Evolutionary conservation across 2,113 vertebrate genomes (phyloP), one percentile per base, ranked within the genome.

Genomic region (Eolophus roseicapilla): DNA sequence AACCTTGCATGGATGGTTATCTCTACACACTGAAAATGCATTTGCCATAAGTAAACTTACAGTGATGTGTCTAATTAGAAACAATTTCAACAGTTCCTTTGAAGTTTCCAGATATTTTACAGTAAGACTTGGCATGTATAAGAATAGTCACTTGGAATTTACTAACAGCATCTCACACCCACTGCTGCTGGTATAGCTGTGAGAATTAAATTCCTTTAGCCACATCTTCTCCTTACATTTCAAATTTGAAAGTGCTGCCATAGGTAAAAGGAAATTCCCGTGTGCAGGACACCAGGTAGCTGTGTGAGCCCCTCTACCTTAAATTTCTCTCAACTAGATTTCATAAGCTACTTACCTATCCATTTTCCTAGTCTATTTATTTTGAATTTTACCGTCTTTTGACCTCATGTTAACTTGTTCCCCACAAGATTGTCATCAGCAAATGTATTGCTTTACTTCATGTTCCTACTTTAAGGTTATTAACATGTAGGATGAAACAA

Each of bases 71-170:
- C 57, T 86, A 62, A 77, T 86, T 82, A 83, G 73, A 62, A 96
- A 69, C 47, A 52, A 93, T 75, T 93, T 82, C 75, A 82, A 60
- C 29, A 76, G 52, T 70, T 87, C 78, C 49, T 91, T 89, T 93
- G 88, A 96, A 88, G 77, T 67, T 85, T 86, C 94, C 69, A 93
- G 91, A 80, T 79, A 28, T 59, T 95, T 75, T 60, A 73, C 50
- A 82, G 57, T 60, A 88, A 69, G n/a, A 2, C 64, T 74, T 71
- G 65, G 62, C 65, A 21, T 23, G 25, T 16, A 25, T 62, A 62
- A 64, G 35, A 82, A 46, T 2, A 80, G 62, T 55, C 77, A 49
- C 33, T 37, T 39, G 37, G 64, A 62, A 52, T 75, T 88, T 82
- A 63, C 0, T 35, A 0, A 25, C 7, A 19, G 50, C 62, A 11